Base-by-base conservation (phyloP, 2,888 invertebrate genomes). In the Pollenia griseotomentosa region DNA sequence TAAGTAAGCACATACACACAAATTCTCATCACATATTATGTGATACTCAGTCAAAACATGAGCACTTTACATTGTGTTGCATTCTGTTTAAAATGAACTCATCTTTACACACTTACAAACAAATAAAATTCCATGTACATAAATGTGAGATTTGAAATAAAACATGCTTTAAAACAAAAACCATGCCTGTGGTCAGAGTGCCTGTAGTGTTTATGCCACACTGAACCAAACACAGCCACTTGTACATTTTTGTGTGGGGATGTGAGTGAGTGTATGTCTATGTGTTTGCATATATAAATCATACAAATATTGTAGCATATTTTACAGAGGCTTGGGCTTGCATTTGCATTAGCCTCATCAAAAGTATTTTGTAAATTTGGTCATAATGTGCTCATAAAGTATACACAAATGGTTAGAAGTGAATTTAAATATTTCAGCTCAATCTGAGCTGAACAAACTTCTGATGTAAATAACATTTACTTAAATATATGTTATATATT, bases 151-250 rank as follows among this genome's bases (percentile, higher is more conserved):
- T n/a, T 16, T 7, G 8, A 71, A 48, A 61, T 6, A 65, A 55
- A n/a, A 74, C n/a, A 65, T 19, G 70, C 63, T 53, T 33, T 61
- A 23, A 74, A 68, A 51, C 48, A 44, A 59, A 73, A 75, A 71
- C 46, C 59, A 48, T 63, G 75, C 81, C 81, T 81, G 81, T 65
- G 77, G 71, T 71, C 44, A 77, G 59, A 77, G 11, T 70, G 80
- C 81, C 71, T 77, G 46, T 46, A 71, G 65, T 70, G 53, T 61
- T 63, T 55, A 68, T 80, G 68, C 48, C 74, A 68, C 40, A 70
- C 40, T 57, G 16, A 68, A 48, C 42, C 40, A 33, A 61, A 53
- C 19, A 59, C 10, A 16, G 9, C 9, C 44, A 63, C 19, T 59
- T 53, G 23, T 9, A 7, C 6, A 8, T 42, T 16, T 23, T 61